Percentiles rank a stretch among this genome's conserved stretches.
Conservation (phyloP, 2,113 vertebrate species). For the Notechis scutatus region DNA sequence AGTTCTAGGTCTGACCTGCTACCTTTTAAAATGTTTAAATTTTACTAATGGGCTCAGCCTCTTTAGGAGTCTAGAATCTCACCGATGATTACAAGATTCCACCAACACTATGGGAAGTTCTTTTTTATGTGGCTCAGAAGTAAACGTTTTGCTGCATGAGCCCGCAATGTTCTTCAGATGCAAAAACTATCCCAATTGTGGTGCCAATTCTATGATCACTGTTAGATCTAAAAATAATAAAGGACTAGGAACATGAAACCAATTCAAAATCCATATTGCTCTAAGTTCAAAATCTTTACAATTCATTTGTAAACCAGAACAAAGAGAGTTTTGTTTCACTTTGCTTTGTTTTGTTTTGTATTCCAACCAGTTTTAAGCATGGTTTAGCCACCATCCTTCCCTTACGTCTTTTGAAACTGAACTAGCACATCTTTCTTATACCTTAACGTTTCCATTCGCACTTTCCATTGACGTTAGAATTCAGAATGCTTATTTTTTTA, state of each 20-base stretch:
- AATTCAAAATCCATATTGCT: fast-evolving
- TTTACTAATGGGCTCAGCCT: fast-evolving
- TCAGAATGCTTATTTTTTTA: slow-evolving; percentile 20
- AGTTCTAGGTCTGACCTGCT: neutral
- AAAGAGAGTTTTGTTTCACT: slow-evolving; percentile 8
- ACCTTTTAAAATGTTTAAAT: fast-evolving
- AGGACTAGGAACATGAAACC: neutral
- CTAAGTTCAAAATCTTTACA: neutral
- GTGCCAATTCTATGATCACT: neutral
- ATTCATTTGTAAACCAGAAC: neutral
- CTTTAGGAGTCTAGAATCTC: fast-evolving
- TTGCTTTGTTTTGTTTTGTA: slow-evolving; percentile 20
- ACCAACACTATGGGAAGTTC: fast-evolving
- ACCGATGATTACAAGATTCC: neutral
- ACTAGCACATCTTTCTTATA: neutral
- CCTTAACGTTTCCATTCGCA: neutral
- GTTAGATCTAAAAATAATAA: neutral
- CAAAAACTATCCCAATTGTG: neutral
- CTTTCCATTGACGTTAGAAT: neutral
- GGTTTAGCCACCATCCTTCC: slow-evolving; percentile 43
- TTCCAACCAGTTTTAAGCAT: neutral
- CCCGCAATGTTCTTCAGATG: neutral
- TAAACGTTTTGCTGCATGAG: neutral
- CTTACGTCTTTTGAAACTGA: slow-evolving; percentile 6
- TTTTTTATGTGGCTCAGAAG: neutral